Percentiles rank a stretch among this genome's conserved stretches.
Conservation (phyloP, 2,113 vertebrate species). For the Mellivora capensis region DNA sequence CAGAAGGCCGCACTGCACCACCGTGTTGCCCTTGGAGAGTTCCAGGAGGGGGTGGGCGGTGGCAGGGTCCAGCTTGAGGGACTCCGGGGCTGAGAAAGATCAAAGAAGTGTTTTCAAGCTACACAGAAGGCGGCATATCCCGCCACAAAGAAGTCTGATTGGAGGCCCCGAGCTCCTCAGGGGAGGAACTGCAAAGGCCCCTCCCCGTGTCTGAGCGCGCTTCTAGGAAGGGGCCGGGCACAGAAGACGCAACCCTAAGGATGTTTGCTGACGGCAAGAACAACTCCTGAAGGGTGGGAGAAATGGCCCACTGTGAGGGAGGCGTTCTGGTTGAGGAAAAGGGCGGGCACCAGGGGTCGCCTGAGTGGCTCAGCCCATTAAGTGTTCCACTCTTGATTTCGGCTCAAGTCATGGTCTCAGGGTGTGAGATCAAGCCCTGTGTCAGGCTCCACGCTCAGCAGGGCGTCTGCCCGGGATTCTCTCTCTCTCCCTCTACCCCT, state of each 20-base stretch:
- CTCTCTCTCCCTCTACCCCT: background rate
- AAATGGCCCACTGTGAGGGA: background rate
- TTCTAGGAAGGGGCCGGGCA: background rate
- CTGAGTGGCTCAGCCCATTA: background rate
- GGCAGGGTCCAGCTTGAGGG: constrained; percentile 85
- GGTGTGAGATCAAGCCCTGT: background rate
- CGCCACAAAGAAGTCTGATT: background rate
- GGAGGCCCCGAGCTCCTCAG: background rate
- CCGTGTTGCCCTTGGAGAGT: constrained; percentile 83
- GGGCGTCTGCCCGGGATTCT: background rate
- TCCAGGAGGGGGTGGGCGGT: constrained; percentile 88
- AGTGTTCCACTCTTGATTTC: background rate
- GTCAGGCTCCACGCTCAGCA: background rate
- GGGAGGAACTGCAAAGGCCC: background rate
- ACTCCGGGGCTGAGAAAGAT: constrained; percentile 80
- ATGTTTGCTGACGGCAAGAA: background rate
- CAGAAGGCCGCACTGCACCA: constrained; percentile 82
- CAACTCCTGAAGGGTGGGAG: background rate
- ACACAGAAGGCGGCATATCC: background rate
- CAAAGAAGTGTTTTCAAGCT: background rate
- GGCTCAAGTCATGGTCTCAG: background rate
- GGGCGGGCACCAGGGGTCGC: background rate
- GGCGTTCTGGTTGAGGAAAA: background rate
- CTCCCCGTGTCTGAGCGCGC: background rate
- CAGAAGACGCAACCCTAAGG: background rate